A percentile compares a stretch with the other conserved stretches of the same genome.
Evolutionary conservation across 2,888 invertebrate species (phyloP).

Genomic region (Lottia gigantea): DNA sequence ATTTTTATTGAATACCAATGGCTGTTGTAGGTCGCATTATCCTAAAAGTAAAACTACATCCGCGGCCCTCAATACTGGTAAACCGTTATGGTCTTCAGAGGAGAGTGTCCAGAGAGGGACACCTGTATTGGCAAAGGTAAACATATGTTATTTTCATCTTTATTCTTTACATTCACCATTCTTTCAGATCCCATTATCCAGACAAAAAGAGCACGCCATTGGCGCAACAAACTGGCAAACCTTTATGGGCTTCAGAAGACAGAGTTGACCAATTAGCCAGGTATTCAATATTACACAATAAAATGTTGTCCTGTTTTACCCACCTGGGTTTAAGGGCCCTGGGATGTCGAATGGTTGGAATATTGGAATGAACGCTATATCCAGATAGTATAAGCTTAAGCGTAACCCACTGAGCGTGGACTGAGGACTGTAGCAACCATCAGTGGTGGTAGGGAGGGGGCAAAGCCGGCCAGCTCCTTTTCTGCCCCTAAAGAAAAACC

Average conservation of each 20-base stretch:
- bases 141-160: too few species aligned
- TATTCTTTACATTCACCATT: background rate
- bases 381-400: too few species aligned
- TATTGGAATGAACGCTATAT: too few species aligned
- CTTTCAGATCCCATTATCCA: slow-evolving; percentile 1
- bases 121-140: background rate
- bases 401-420: too few species aligned
- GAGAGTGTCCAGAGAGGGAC: background rate
- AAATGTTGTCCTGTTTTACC: too few species aligned
- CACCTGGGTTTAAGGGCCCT: too few species aligned
- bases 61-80: background rate
- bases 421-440: too few species aligned
- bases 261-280: background rate
- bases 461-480: too few species aligned
- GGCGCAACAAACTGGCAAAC: background rate
- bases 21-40: background rate
- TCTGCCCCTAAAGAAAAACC: too few species aligned
- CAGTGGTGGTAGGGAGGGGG: too few species aligned
- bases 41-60: background rate
- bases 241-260: slow-evolving; percentile 1
- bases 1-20: too few species aligned
- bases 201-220: background rate
- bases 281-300: background rate
- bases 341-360: too few species aligned
- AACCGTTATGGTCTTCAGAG: background rate